Evolutionary conservation across 2,888 invertebrate genomes (phyloP).

Genomic region (Sarcophaga carnaria): DNA sequence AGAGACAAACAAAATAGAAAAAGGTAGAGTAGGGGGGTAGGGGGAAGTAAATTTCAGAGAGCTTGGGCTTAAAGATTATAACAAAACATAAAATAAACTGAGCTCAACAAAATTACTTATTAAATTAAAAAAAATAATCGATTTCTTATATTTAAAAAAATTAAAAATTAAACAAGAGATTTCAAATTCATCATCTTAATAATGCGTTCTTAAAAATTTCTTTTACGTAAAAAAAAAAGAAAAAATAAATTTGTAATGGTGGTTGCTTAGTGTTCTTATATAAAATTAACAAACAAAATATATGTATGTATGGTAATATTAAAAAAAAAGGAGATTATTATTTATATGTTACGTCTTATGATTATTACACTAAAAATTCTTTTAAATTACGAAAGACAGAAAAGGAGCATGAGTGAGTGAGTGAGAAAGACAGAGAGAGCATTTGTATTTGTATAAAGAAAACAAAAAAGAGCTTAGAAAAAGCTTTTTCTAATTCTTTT

Average conservation of each 20-base stretch:
- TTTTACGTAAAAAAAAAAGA: constrained; percentile 1
- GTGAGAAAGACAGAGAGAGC: neutral
- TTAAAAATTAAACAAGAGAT: constrained; percentile 56
- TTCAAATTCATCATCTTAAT: constrained; percentile 54
- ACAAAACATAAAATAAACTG: constrained; percentile 51
- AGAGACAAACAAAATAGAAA: neutral
- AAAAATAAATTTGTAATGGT: constrained; percentile 9
- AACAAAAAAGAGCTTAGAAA: constrained; percentile 5
- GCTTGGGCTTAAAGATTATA: constrained; percentile 36
- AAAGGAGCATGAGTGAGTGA: neutral
- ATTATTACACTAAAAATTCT: constrained; percentile 25
- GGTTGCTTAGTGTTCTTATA: constrained; percentile 31
- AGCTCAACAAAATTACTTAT: constrained; percentile 60
- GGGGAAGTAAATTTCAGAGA: neutral
- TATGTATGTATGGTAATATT: neutral
- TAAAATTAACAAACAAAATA: constrained; percentile 43
- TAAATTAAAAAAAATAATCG: neutral
- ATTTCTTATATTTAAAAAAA: constrained; percentile 21
- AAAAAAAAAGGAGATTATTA: constrained; percentile 25
- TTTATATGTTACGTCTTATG: constrained; percentile 19
- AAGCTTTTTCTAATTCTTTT: constrained; percentile 32
- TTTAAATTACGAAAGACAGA: neutral
- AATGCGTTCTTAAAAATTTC: neutral
- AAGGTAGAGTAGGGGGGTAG: neutral
- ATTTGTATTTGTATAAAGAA: neutral